phyloP scores from a whole-genome alignment of 2,888 invertebrate species.

The Lasioglossum vierecki region DNA sequence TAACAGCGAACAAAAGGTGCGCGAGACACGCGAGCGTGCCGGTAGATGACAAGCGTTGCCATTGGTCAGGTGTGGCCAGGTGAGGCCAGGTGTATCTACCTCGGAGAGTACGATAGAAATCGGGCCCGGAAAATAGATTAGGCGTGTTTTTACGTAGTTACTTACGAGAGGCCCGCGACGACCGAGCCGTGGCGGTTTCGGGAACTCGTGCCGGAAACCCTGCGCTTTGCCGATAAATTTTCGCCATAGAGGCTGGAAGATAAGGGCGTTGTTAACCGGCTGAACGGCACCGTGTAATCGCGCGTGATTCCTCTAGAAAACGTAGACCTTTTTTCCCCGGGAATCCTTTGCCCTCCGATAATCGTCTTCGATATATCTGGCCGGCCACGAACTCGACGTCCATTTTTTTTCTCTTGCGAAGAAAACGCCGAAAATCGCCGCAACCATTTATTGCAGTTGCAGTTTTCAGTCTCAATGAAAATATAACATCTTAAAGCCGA shows the following conservation, averaged over 20 bases:
- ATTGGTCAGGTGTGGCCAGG: conserved; percentile 13
- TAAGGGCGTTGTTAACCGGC: conserved; percentile 66
- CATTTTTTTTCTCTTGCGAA: background rate
- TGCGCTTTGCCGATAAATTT: conserved; percentile 69
- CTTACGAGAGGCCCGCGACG: conserved; percentile 55
- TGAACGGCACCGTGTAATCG: conserved; percentile 66
- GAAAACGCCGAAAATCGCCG: background rate
- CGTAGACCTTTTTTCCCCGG: conserved; percentile 44
- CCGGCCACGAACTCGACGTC: background rate
- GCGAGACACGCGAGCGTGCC: background rate
- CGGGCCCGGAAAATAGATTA: conserved; percentile 66
- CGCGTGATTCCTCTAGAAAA: conserved; percentile 67
- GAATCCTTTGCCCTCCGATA: conserved; percentile 36
- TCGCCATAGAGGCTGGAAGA: conserved; percentile 61
- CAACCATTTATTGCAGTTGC: background rate
- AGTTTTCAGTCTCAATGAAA: background rate
- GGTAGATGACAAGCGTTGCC: conserved; percentile 5
- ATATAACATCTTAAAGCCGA: no score
- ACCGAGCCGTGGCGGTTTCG: conserved; percentile 41
- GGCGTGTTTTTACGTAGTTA: conserved; percentile 70
- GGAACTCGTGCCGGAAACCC: conserved; percentile 70
- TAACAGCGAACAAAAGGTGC: conserved; percentile 11
- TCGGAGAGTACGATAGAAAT: conserved; percentile 40
- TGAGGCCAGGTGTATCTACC: conserved; percentile 22
- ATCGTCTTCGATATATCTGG: conserved; percentile 27